Percentiles rank a stretch among this genome's conserved stretches.
phyloP scores from a whole-genome alignment of 2,113 vertebrate species.

The Cynocephalus volans region DNA sequence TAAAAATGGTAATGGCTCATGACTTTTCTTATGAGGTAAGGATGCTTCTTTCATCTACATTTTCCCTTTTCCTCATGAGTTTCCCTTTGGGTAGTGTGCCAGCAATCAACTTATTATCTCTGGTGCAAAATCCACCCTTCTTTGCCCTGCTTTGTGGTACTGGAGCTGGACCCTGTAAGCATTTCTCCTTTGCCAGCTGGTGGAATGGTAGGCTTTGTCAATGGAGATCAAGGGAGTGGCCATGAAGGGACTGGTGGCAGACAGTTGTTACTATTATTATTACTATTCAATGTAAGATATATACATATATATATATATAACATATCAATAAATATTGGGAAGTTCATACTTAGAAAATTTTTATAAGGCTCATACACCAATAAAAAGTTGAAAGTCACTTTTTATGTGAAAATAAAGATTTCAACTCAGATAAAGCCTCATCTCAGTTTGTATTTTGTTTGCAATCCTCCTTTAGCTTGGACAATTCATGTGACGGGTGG shows the following conservation, averaged over 20 bases:
- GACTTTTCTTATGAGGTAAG: not conserved
- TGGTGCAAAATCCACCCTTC: not conserved
- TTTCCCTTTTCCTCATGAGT: not conserved
- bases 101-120: too few species aligned
- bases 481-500: rapidly evolving
- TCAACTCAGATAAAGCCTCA: not conserved
- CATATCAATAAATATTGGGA: not conserved
- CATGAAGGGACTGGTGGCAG: too few species aligned
- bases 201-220: not conserved
- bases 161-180: not conserved
- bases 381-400: rapidly evolving
- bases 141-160: rapidly evolving
- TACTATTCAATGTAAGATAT: not conserved
- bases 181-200: not conserved
- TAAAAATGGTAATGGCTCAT: too few species aligned
- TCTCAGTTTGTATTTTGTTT: not conserved
- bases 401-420: not conserved
- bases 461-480: not conserved
- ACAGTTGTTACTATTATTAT: rapidly evolving
- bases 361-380: rapidly evolving
- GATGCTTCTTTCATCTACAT: rapidly evolving
- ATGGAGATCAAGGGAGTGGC: rapidly evolving
- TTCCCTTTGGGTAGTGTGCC: too few species aligned
- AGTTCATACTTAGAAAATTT: not conserved
- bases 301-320: too few species aligned